Percentiles rank a stretch among this genome's conserved stretches.
These are phyloP conservation scores for Chaetura pelagica DNA, from an alignment of 2,113 vertebrate genomes.

Conservation along the genomic window DNA sequence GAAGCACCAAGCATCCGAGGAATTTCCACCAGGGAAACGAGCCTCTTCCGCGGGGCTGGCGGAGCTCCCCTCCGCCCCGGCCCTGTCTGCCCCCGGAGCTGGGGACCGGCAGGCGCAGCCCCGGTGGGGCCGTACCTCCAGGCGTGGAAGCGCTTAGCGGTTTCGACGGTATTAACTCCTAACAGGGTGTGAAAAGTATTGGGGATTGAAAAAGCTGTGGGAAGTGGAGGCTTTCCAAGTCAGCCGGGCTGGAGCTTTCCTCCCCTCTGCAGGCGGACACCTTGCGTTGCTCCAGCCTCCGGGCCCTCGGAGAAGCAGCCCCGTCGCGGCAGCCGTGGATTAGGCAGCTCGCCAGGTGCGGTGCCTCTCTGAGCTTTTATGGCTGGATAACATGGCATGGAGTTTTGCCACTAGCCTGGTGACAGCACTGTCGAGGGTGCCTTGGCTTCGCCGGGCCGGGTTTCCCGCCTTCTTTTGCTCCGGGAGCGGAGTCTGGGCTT, in stretches of 20 bases:
- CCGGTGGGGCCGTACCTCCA: neutral
- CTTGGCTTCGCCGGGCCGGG: accelerated
- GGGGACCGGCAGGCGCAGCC: neutral
- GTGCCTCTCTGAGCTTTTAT: neutral
- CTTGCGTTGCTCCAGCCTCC: neutral
- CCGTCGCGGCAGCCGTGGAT: neutral
- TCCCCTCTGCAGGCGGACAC: neutral
- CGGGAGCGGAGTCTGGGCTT: neutral
- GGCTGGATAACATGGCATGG: neutral
- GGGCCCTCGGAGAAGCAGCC: neutral
- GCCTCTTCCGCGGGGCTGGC: neutral
- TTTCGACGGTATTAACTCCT: constrained; percentile 64
- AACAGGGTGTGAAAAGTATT: constrained; percentile 76
- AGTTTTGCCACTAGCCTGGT: neutral
- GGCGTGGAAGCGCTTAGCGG: constrained; percentile 70
- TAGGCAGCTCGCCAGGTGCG: neutral
- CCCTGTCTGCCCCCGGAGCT: neutral
- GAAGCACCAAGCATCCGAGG: neutral
- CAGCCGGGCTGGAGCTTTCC: neutral
- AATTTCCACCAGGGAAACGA: neutral
- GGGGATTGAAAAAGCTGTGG: constrained; percentile 72
- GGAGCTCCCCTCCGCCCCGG: neutral
- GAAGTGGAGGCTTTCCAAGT: constrained; percentile 69
- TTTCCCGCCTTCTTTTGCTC: neutral
- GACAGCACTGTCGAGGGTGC: neutral